Evolutionary conservation across 2,113 vertebrate genomes (phyloP), one percentile per base, ranked within the genome.

Genomic region (Xiphophorus maculatus): DNA sequence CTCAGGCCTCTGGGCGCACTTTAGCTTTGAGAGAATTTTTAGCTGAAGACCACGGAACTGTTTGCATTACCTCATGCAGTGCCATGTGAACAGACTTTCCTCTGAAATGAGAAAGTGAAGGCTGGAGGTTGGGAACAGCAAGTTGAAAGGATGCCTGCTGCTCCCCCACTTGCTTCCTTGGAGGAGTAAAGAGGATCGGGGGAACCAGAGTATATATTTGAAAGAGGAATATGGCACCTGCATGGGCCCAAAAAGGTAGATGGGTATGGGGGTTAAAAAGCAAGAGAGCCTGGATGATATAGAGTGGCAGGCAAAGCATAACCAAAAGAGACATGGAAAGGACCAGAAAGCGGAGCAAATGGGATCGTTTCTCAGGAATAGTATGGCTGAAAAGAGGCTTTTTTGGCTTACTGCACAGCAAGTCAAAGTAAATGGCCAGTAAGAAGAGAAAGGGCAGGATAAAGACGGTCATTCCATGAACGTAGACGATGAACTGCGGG

Each of bases 181-280:
- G 81, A 62, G 87, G 82, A 37, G 91, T 93, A 66, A 94, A 95
- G 58, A 95, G 91, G 32, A 96, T 78, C 10, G 90, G 94, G 19
- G 94, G 95, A 30, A 94, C 92, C 3, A 95, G 83, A 27, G 90
- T 82, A 66, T 95, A 95, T n/a, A 90, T 54, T 73, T 96, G 94
- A 63, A 90, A 94, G 15, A 95, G 89, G 71, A 95, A 60, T 22
- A 75, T 65, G 8, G 92, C 84, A 1, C 87, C 62, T 15, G 66
- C 74, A 10, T 77, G 80, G 67, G 69, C 72, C 88, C 93, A 92
- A 14, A 48, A 22, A 0, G 93, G 93, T 15, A 88, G 76, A 4
- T 22, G 62, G 63, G 85, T 89, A 11, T 27, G 65, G 3, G 92
- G 90, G 58, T 84, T 82, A 66, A 93, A 93, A 33, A 95, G 91